Evolutionary conservation across 2,113 vertebrate genomes (phyloP).

Genomic region (Myrmecophaga tridactyla): DNA sequence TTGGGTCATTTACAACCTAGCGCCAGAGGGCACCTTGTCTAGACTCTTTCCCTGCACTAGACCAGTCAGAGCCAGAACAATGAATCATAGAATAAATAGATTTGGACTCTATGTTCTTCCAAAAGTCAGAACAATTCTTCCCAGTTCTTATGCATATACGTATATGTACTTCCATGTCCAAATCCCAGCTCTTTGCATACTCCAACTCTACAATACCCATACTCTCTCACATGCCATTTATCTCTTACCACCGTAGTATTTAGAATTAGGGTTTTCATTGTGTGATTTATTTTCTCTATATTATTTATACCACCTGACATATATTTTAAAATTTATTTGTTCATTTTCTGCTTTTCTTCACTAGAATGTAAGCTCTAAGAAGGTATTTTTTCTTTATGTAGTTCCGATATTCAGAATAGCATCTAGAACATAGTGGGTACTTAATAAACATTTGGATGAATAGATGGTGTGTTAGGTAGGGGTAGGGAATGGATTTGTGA

Average conservation of each 20-base stretch:
- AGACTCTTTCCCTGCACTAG: not conserved
- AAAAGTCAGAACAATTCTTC: not conserved
- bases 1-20: not conserved
- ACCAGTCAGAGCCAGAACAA: slow-evolving; percentile 17
- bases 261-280: not conserved
- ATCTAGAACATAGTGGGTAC: not conserved
- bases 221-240: not conserved
- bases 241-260: not conserved
- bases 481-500: not conserved
- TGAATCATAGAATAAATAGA: slow-evolving; percentile 45
- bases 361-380: not conserved
- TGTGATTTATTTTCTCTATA: not conserved
- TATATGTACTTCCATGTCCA: no score
- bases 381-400: not conserved
- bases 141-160: not conserved
- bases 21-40: not conserved
- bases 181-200: not conserved
- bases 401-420: not conserved
- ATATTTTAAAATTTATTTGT: slow-evolving; percentile 11
- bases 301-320: not conserved
- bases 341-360: not conserved
- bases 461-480: not conserved
- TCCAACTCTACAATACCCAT: not conserved
- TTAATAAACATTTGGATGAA: not conserved
- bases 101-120: slow-evolving; percentile 33